phyloP scores from a whole-genome alignment of 2,113 vertebrate genomes.

The Chlamydotis undulata region DNA sequence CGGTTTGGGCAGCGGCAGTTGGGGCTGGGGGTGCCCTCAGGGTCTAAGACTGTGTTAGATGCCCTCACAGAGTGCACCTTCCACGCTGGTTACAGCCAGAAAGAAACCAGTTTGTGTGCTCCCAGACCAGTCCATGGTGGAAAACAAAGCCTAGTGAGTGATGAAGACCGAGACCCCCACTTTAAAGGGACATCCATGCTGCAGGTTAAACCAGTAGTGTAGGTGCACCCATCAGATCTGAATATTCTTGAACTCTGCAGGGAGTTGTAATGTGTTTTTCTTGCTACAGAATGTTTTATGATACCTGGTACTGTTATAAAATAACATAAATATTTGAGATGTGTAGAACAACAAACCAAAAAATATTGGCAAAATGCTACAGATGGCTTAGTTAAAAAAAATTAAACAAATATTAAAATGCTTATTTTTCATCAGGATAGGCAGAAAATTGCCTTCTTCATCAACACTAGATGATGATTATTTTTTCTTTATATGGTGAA shows the following conservation, averaged over 20 bases:
- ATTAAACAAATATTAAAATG: not conserved
- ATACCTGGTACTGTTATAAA: not conserved
- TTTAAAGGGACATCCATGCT: not conserved
- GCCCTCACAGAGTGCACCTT: not conserved
- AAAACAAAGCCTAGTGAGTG: not conserved
- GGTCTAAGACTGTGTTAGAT: too few relatives aligned
- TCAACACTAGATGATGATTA: not conserved
- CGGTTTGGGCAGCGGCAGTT: too few relatives aligned
- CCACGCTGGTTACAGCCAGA: not conserved
- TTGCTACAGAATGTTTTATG: not conserved
- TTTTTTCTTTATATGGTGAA: not conserved
- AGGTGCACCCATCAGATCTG: not conserved
- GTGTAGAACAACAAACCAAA: not conserved
- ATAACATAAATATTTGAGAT: not conserved
- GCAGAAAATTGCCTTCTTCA: not conserved
- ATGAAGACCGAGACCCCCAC: not conserved
- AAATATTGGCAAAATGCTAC: not conserved
- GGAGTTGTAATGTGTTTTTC: not conserved
- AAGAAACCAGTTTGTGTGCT: not conserved
- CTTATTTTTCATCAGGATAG: not conserved
- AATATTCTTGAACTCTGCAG: not conserved
- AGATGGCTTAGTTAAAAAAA: not conserved
- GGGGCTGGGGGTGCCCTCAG: not conserved
- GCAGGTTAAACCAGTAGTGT: not conserved
- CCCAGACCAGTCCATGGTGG: rapidly evolving